Conservation (phyloP, 2,113 vertebrate species). For the Chaetorhynchus papuensis region DNA sequence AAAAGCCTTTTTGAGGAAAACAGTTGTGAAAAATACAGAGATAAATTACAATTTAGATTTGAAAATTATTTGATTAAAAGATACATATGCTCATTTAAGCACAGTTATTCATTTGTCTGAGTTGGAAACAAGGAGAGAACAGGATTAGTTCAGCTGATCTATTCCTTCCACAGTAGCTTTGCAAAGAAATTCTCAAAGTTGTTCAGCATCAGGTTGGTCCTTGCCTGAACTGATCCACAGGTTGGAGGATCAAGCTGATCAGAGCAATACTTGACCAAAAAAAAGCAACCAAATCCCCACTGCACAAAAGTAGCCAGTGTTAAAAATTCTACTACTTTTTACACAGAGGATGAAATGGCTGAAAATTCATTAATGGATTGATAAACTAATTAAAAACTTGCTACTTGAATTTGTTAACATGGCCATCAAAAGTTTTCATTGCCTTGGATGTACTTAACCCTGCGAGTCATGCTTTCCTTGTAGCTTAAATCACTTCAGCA, state of each 20-base stretch:
- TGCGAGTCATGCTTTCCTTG: accelerated
- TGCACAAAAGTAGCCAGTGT: background rate
- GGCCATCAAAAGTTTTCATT: background rate
- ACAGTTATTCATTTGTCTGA: background rate
- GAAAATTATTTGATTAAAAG: background rate
- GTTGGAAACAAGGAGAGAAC: background rate
- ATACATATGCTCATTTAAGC: background rate
- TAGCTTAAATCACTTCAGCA: background rate
- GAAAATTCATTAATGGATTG: background rate
- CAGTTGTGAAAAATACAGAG: background rate
- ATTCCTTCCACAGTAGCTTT: background rate
- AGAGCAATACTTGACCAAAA: background rate
- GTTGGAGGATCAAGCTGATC: background rate
- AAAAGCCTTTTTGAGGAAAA: background rate
- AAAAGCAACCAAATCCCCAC: background rate
- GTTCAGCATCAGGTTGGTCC: background rate
- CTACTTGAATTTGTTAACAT: background rate
- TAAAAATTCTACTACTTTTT: background rate
- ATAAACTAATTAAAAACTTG: background rate
- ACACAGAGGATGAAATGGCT: background rate
- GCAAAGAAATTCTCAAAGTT: background rate
- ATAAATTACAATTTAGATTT: background rate
- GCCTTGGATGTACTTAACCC: background rate
- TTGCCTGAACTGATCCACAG: background rate
- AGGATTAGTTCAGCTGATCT: background rate